These are phyloP conservation scores for Dufourea novaeangliae DNA, from an alignment of 1,140 invertebrate species.

Conservation along the genomic window DNA sequence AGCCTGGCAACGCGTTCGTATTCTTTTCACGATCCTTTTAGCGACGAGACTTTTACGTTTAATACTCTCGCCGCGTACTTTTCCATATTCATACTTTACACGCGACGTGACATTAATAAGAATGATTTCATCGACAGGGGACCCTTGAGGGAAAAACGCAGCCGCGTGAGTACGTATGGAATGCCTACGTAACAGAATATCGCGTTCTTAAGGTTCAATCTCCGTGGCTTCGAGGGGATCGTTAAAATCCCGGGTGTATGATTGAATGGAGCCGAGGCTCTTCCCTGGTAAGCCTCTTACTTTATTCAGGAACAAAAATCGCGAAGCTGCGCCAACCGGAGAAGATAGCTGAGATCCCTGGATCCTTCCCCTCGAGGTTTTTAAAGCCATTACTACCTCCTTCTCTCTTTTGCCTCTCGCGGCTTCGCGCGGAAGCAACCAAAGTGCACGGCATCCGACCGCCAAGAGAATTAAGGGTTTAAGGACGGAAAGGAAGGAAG, in stretches of 20 bases:
- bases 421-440: slow-evolving; percentile 16
- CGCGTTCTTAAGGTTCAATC: slow-evolving; percentile 16
- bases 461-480: slow-evolving; percentile 19
- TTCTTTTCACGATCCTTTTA: background rate
- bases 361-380: slow-evolving; percentile 44
- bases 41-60: background rate
- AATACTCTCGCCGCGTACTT: too few relatives aligned
- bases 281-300: slow-evolving; percentile 30
- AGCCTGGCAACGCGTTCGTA: too few relatives aligned
- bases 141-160: background rate
- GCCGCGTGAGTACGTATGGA: background rate
- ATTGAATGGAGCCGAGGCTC: slow-evolving; percentile 19
- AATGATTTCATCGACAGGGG: background rate
- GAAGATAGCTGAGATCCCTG: background rate
- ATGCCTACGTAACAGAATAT: slow-evolving; percentile 3
- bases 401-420: slow-evolving; percentile 1
- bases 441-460: slow-evolving; percentile 38
- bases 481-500: background rate
- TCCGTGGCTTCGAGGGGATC: slow-evolving; percentile 8
- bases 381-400: slow-evolving; percentile 52
- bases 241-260: slow-evolving; percentile 13
- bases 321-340: background rate
- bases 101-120: background rate
- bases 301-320: slow-evolving; percentile 47
- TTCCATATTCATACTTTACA: too few relatives aligned